A percentile compares a stretch with the other conserved stretches of the same genome.
Conservation (phyloP, 2,113 vertebrate species). For the Myotis yumanensis region DNA sequence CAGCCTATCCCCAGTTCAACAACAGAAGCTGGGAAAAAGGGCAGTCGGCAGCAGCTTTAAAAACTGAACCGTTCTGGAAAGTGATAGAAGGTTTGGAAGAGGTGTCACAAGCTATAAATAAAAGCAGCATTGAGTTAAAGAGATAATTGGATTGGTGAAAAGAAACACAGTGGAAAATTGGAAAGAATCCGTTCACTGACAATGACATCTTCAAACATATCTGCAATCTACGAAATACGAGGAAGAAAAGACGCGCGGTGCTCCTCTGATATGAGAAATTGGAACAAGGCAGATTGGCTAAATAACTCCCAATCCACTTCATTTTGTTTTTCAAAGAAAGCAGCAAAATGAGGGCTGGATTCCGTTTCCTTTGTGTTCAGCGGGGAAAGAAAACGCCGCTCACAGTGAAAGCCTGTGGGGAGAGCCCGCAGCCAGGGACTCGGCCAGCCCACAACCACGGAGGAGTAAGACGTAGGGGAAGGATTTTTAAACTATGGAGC, state of each 20-base stretch:
- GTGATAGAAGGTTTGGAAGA: conserved; percentile 67
- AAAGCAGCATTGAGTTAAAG: conserved; percentile 77
- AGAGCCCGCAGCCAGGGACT: conserved; percentile 10
- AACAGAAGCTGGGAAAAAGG: conserved; percentile 48
- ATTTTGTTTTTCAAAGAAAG: conserved; percentile 62
- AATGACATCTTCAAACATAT: conserved; percentile 75
- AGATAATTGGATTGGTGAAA: conserved; percentile 79
- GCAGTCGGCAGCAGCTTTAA: conserved; percentile 62
- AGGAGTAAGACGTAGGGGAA: conserved; percentile 32
- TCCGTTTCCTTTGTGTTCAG: conserved; percentile 42
- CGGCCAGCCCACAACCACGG: background rate
- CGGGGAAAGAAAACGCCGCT: conserved; percentile 38
- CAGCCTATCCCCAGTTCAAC: background rate
- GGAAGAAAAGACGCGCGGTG: conserved; percentile 56
- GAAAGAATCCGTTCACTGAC: conserved; percentile 73
- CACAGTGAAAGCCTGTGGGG: conserved; percentile 48
- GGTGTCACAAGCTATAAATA: conserved; percentile 79
- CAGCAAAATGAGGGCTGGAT: conserved; percentile 33
- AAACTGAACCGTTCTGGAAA: conserved; percentile 60
- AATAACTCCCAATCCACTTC: conserved; percentile 68
- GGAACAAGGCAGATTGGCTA: conserved; percentile 68
- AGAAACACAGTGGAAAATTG: conserved; percentile 75
- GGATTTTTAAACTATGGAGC: conserved; percentile 39
- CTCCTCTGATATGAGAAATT: conserved; percentile 69
- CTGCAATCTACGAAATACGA: conserved; percentile 71